Evolutionary conservation across 1,140 invertebrate genomes (phyloP), one percentile per base, ranked within the genome.

Genomic region (Drosophila paulistorum): DNA sequence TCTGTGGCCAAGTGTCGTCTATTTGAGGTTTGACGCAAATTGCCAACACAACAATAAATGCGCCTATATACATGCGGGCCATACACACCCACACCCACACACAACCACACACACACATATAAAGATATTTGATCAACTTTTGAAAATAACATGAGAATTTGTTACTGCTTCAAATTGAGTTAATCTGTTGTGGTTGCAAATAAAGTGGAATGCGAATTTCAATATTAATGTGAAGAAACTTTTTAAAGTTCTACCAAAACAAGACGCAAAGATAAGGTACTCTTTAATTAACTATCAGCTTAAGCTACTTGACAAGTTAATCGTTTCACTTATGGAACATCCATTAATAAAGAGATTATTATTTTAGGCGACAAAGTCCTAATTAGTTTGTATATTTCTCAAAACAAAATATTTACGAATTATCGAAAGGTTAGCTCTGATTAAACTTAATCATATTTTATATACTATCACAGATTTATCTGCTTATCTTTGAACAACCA

Each of bases 21-120:
- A 72, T 70, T 71, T 87, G 83, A 57, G 82, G 82, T 71, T 71
- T 82, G 72, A 72, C 83, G 68, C 79, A 86, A 86, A 87, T 87
- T 87, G 79, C 63, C 81, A 76, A 51, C 68, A 73, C 65, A 71
- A 57, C 45, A 66, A 75, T 73, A 63, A 71, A 68, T 33, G 33
- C 10, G 57, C 42, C 17, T 51, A 39, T 39, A 9, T 39, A 26
- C 17, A 48, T 48, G 45, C 9, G 45, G 45, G 17, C 45, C 37
- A 37, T 48, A 48, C 13, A 48, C 55, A 51, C 41, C n/a, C 13
- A 42, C 11, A 3, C 13, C n/a, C 41, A 42, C 11, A 42, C 41
- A 5, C 11, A 3, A 1, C n/a, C 39, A 42, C 11, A 13, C 41
- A 20, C 45, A 48, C 6, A 20, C 14, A 48, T 7, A 48, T 1